Base-by-base conservation (phyloP, 2,113 vertebrate species). In the Hypomesus transpacificus region DNA sequence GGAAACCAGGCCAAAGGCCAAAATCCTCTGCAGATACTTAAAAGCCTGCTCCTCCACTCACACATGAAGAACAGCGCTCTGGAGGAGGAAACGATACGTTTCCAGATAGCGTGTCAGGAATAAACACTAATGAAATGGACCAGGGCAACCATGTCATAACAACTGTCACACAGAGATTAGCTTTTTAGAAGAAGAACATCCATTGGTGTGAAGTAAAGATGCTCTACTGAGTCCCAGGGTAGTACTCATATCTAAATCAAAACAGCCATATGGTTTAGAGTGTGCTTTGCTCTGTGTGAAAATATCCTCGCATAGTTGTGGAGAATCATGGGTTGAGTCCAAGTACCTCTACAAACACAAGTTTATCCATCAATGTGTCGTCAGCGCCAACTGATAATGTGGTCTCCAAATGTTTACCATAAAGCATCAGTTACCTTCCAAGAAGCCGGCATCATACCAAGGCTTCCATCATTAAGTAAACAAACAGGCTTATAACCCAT, bases 391-490 rank as follows among this genome's bases (percentile, higher is more conserved):
- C 56, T 78, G 71, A 82, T 24, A 54, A 71, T 82, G 75, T 86
- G 81, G 69, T 58, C 26, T 61, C 70, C 87, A 86, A 80, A 85
- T 85, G 80, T 79, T 76, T 56, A 7, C 1, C 46, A 56, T 39
- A 26, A 76, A 0, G 9, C 4, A 63, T 9, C 18, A 28, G 13
- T 52, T 9, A 65, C 13, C 1, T 46, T 62, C 51, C 70, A 1
- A 17, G 60, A 59, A 22, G 39, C 9, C 39, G 2, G 39, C 39
- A 46, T 46, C 52, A 64, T 72, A 75, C 74, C 66, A 3, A 14
- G 14, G 56, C 24, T 34, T 67, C 69, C 17, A 9, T 69, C 16
- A 6, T 73, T 58, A 1, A 51, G 69, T 66, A 70, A 85, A 83
- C 59, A 68, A 18, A 58, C 6, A 52, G 1, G 2, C 16, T 61